phyloP scores from a whole-genome alignment of 2,888 invertebrate species.

The Machimus rusticus region DNA sequence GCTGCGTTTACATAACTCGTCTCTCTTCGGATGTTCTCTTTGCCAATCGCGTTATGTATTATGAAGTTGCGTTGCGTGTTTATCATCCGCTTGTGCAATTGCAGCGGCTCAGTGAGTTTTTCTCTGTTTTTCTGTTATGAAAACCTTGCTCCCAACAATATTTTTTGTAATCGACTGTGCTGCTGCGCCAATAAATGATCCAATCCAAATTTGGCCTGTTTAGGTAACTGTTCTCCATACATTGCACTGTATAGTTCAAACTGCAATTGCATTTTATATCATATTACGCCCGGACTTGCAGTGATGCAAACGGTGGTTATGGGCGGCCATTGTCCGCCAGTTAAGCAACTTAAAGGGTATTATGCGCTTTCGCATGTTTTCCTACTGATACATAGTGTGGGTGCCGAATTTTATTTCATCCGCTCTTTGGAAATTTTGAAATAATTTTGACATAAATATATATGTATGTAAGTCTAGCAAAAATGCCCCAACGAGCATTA shows the following conservation, averaged over 20 bases:
- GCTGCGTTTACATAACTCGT: not conserved
- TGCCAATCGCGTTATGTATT: not conserved
- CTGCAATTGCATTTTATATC: not conserved
- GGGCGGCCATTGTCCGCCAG: not conserved
- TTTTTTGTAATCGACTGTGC: not conserved
- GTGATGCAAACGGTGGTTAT: not conserved
- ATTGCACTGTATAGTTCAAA: not conserved
- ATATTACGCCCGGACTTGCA: not conserved
- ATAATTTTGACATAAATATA: not conserved
- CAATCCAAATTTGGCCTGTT: not conserved
- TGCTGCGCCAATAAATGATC: not conserved
- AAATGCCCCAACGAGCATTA: not conserved
- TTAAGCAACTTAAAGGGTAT: not conserved
- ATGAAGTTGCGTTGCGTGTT: not conserved
- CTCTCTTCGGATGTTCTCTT: not conserved
- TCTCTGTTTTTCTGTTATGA: slow-evolving; percentile 1
- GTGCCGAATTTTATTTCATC: not conserved
- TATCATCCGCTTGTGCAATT: not conserved
- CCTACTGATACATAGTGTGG: not conserved
- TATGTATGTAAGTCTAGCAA: not conserved
- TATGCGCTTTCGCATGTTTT: not conserved
- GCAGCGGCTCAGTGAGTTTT: not conserved
- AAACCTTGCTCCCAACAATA: not conserved
- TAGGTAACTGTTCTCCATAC: not conserved
- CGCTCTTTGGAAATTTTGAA: not conserved